Base-by-base conservation (phyloP, 1,140 invertebrate genomes). In the Oreohelix idahoensis region DNA sequence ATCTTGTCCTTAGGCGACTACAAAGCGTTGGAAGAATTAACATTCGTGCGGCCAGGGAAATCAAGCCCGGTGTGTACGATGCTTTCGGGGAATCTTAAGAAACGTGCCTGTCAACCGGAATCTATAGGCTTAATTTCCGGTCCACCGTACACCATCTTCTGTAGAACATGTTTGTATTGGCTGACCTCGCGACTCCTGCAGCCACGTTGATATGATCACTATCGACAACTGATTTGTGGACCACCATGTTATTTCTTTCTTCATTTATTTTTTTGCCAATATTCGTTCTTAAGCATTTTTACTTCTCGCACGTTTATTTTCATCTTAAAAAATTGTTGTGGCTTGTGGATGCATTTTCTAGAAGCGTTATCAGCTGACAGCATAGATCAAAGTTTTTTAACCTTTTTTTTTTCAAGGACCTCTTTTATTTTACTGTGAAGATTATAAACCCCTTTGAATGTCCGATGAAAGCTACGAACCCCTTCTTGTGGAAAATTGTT, bases 111-210 rank as follows among this genome's bases (percentile, higher is more conserved):
- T 32, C 63, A 66, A 23, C 63, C 29, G 63, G 63, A 32, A 66
- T 66, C 63, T 66, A 66, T 66, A 66, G 63, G 63, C n/a, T 66
- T 66, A 66, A 66, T 66, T 66, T 66, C 63, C 63, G 63, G 63
- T 32, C 63, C 63, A 66, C 2, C 63, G 63, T 66, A 8, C 63
- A 66, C n/a, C 63, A 66, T 66, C 29, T 66, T 66, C n/a, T 66
- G 63, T 66, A 32, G 17, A n/a, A 66, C 29, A 66, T 66, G 63
- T 66, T 66, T 66, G 63, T 66, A 11, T 66, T 66, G 63, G 29
- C 51, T 26, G 51, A 11, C 51, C 26, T 58, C 51, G 10, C 53
- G 63, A 32, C 63, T 66, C 63, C 17, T 32, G n/a, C 29, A 32
- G 63, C 17, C 63, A 66, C 63, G 63, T 66, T n/a, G 63, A 23